phyloP scores from a whole-genome alignment of 2,113 vertebrate species.

The Tauraco erythrolophus region DNA sequence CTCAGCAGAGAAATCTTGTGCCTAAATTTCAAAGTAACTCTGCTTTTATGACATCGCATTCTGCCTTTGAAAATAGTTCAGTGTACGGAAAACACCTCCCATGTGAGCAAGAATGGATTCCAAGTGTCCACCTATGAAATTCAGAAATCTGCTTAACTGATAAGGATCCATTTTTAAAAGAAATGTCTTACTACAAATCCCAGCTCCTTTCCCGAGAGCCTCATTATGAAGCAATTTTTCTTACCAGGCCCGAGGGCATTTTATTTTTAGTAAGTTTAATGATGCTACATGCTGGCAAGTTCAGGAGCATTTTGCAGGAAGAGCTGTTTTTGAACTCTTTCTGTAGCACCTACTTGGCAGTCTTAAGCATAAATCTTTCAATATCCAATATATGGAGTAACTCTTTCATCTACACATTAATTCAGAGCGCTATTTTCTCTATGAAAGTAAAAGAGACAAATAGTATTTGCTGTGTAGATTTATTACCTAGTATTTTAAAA shows the following conservation, averaged over 20 bases:
- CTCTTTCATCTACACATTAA: background rate
- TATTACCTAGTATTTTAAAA: background rate
- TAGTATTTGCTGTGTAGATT: background rate
- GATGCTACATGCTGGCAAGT: background rate
- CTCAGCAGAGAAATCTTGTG: background rate
- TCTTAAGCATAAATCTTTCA: background rate
- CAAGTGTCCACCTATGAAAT: background rate
- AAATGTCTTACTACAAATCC: background rate
- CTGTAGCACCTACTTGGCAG: background rate
- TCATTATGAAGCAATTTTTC: conserved; percentile 65
- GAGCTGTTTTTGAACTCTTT: background rate
- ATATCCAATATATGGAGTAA: background rate
- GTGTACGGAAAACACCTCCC: background rate
- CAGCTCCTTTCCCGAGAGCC: conserved; percentile 27
- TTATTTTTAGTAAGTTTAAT: conserved; percentile 58
- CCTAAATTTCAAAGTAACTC: background rate
- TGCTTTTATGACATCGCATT: background rate
- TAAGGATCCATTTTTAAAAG: conserved; percentile 30
- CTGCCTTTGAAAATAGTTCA: background rate
- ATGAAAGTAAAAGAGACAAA: background rate
- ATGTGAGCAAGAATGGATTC: background rate
- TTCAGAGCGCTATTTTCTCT: background rate
- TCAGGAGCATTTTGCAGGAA: conserved; percentile 40
- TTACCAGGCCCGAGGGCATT: conserved; percentile 34
- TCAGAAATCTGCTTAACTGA: conserved; percentile 6